Evolutionary conservation across 2,888 invertebrate genomes (phyloP), one percentile per base, ranked within the genome.

Genomic region (Cataglyphis livida): DNA sequence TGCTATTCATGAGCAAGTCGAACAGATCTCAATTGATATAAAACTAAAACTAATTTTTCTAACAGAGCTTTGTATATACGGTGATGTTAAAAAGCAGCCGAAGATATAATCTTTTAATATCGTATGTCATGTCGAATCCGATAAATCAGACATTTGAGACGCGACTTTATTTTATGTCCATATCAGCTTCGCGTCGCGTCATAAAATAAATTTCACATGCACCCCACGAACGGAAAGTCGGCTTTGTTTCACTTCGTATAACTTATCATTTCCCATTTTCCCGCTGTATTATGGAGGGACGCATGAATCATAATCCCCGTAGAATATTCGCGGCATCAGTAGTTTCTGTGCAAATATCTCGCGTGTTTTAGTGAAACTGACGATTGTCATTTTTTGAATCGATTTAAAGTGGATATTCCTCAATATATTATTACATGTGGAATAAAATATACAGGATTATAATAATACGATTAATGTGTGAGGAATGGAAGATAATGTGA

Each of bases 181-280:
- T 18, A 51, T 68, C 32, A 41, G 54, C 76, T 57, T 57, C 41
- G 44, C 21, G 15, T 41, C 54, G 54, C 10, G 21, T 41, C 68
- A 21, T 78, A 70, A 83, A 83, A 68, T 54, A 78, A 78, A 78
- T 83, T 83, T 83, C 28, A 54, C 32, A 64, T 78, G 44, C 70
- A 62, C 44, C 35, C 25, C n/a, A 12, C 41, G 44, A 74, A 32
- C 54, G 38, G 41, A 68, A 44, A 57, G 21, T 5, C 38, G 28
- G 41, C 12, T 68, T 78, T 44, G 32, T 78, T 78, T 78, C 12
- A 41, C 32, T 10, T 41, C 21, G 18, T 41, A 32, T 57, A 57
- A 18, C 7, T 57, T 32, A 9, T n/a, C 9, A 41, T 35, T 57
- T 54, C n/a, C 21, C 54, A 21, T 74, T 65, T 57, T 10, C 12